Base-by-base conservation (phyloP, 2,888 invertebrate genomes). In the Ichneumon xanthorius region DNA sequence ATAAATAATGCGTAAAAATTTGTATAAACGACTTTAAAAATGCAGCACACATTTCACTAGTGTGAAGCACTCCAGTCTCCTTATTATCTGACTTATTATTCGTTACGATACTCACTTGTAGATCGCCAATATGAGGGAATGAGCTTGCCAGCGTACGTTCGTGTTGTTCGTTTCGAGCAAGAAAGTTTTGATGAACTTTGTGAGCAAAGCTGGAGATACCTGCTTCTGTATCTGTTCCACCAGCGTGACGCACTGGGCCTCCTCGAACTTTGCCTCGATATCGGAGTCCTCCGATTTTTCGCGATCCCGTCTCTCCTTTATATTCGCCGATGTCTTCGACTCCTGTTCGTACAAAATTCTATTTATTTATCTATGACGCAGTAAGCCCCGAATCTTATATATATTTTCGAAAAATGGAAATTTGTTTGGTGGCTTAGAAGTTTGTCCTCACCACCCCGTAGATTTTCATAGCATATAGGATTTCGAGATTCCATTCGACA, bases 121-220 rank as follows among this genome's bases (percentile, higher is more conserved):
- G 88, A 98, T 96, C 0, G 98, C 97, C 37, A 97, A 95, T 48
- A 98, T 95, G 1, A 98, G 94, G 0, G 97, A 97, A 93, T 99
- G 99, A 0, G 98, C 98, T 94, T 99, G 99, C 99, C 99, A 99
- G 83, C 99, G 96, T 14, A 99, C 97, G 30, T 97, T 96, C 0
- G 98, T 98, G 9, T 97, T 97, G 93, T 99, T 99, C 0, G 98
- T 99, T 94, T 99, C 99, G 85, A 99, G 94, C 65, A 99, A 95
- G 95, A 99, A 99, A 0, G 98, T 97, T 89, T 97, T 96, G 22
- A 99, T 96, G 90, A 99, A 99, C 93, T 95, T 95, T 7, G 94
- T 94, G 11, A 95, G 90, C 40, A 95, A 88, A 9, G 92, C 91
- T 80, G 95, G 94, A 1, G 95, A 93, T 1, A 95, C 95, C 92